Base-by-base conservation (phyloP, 2,113 vertebrate genomes). In the Tupaia tana region DNA sequence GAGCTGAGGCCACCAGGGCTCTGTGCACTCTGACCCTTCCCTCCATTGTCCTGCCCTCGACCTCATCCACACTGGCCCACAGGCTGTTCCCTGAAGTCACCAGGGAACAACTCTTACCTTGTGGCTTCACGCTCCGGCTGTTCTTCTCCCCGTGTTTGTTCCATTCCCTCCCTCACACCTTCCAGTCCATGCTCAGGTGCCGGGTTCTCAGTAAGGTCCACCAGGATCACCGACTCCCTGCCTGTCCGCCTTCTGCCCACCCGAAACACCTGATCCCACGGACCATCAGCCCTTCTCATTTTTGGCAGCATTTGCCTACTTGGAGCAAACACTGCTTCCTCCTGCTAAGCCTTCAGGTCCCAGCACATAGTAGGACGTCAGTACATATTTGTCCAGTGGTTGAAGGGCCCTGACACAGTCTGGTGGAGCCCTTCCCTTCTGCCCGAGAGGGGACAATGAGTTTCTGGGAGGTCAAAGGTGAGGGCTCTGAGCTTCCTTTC, bases 191-290 rank as follows among this genome's bases (percentile, higher is more conserved):
- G 29, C 54, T 88, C 31, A 20, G 14, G 2, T 27, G 43, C 20
- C 29, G 19, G 19, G 20, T 63, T 91, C 73, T 52, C 43, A 19
- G 52, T 58, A 43, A 7, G 20, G 25, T 14, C 66, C 18, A 20
- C 31, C 27, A 52, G 61, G 12, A n/a, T 20, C 2, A 7, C 80
- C 27, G 54, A 9, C 11, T 82, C 20, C 63, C 31, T 58, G 66
- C 8, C 52, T 22, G 52, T 43, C 24, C 34, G 9, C 4, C 52
- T 69, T 24, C 54, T 27, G 3, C 31, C 18, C 9, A 8, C 2
- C 6, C 73, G 0, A 4, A 6, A 16, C 4, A 1, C 80, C 34
- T 22, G 11, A 14, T 5, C 34, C 29, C 0, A 10, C 15, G 18
- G 43, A 22, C 16, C 1, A 19, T 43, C 54, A 77, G 61, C 7